phyloP scores from a whole-genome alignment of 2,113 vertebrate genomes.

The Rousettus leschenaultii region DNA sequence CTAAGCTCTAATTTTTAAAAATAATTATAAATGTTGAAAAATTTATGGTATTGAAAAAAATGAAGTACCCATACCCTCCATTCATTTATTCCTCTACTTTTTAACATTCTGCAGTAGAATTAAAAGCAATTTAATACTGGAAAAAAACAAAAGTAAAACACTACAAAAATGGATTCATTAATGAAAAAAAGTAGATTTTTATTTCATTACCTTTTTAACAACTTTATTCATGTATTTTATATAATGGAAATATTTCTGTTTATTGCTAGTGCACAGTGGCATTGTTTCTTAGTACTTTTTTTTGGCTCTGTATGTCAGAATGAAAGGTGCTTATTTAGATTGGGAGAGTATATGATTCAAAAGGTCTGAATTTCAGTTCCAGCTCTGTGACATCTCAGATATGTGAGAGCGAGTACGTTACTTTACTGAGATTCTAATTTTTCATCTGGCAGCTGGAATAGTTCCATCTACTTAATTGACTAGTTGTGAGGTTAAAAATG shows the following conservation, averaged over 20 bases:
- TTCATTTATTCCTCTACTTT: neutral
- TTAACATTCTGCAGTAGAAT: neutral
- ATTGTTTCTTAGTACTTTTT: neutral
- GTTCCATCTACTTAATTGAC: neutral
- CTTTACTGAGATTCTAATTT: neutral
- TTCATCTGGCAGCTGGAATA: neutral
- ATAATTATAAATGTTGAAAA: neutral
- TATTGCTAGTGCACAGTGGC: neutral
- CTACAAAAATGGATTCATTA: neutral
- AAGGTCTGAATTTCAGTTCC: neutral
- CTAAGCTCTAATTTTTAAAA: neutral
- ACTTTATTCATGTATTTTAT: neutral
- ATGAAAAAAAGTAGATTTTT: neutral
- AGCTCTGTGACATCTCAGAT: neutral
- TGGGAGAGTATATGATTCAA: neutral
- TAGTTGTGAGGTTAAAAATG: neutral
- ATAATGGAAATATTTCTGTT: neutral
- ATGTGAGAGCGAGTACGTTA: accelerated
- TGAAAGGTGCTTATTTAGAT: neutral
- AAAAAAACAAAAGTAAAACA: neutral
- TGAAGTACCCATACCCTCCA: neutral
- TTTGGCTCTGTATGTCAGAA: neutral
- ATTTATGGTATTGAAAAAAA: neutral
- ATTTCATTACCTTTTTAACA: neutral
- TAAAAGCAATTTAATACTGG: neutral